phyloP scores from a whole-genome alignment of 2,113 vertebrate genomes.

The Oncorhynchus mykiss region DNA sequence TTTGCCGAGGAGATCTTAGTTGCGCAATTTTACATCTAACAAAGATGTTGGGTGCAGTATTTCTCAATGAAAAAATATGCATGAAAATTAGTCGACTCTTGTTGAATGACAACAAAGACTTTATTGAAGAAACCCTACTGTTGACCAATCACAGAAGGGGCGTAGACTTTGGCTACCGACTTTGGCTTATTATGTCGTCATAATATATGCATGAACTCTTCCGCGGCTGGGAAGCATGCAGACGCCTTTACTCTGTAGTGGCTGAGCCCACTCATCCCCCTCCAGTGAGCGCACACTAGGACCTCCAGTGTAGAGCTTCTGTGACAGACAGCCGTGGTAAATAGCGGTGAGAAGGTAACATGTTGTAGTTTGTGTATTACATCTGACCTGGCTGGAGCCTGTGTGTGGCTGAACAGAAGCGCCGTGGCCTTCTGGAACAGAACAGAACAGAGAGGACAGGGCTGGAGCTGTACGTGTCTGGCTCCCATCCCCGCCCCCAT shows the following conservation, averaged over 20 bases:
- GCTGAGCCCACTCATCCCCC: conserved; percentile 47
- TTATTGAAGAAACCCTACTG: too few relatives aligned
- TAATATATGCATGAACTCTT: too few relatives aligned
- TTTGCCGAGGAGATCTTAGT: too few relatives aligned
- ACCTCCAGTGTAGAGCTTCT: conserved; percentile 35
- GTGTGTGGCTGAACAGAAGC: conserved; percentile 63
- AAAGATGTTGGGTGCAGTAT: too few relatives aligned
- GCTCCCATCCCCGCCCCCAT: conserved; percentile 89
- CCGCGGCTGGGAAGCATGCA: too few relatives aligned
- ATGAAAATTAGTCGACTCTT: too few relatives aligned
- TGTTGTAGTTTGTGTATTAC: conserved; percentile 68
- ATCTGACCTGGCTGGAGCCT: conserved; percentile 73
- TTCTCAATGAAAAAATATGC: too few relatives aligned
- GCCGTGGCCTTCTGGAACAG: conserved; percentile 72
- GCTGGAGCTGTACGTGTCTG: conserved; percentile 80
- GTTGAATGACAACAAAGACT: too few relatives aligned
- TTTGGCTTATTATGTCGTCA: too few relatives aligned
- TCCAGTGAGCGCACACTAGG: conserved; percentile 47
- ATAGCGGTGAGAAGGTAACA: conserved; percentile 66
- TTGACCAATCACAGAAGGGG: too few relatives aligned
- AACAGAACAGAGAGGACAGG: conserved; percentile 62
- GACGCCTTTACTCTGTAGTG: background rate
- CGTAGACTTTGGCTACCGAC: too few relatives aligned
- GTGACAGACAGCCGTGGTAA: conserved; percentile 39
- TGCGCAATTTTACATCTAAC: too few relatives aligned